Evolutionary conservation across 2,113 vertebrate genomes (phyloP).

Genomic region (Miniopterus natalensis): DNA sequence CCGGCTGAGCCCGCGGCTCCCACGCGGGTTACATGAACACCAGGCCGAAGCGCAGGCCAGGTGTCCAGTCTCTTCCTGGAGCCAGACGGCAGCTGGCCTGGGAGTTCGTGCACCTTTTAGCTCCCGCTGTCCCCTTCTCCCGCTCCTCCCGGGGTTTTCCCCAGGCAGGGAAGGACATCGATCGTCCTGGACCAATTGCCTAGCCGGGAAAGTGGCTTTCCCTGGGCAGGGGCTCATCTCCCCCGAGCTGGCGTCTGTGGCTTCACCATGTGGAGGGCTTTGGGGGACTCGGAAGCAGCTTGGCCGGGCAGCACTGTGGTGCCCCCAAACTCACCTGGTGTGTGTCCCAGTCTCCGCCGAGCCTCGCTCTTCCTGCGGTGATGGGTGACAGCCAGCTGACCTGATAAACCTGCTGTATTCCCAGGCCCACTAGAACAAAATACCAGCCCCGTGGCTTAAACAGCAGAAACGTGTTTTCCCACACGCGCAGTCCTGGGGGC

Average conservation of each 20-base stretch:
- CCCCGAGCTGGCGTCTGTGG: accelerated
- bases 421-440: not conserved
- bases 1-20: not conserved
- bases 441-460: not conserved
- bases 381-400: not conserved
- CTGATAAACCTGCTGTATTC: accelerated
- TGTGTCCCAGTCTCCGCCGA: accelerated
- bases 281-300: not conserved
- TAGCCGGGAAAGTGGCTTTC: not conserved
- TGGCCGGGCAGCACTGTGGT: accelerated
- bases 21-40: not conserved
- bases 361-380: accelerated
- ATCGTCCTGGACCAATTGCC: accelerated
- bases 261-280: no score
- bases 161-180: not conserved
- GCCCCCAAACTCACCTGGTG: not conserved
- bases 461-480: not conserved
- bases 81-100: slow-evolving; percentile 29
- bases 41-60: not conserved
- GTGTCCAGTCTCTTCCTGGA: not conserved
- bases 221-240: not conserved
- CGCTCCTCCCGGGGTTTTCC: not conserved
- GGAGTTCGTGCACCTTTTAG: not conserved
- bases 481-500: not conserved
- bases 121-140: not conserved